Evolutionary conservation across 1,140 invertebrate genomes (phyloP), one percentile per base, ranked within the genome.

Genomic region (Monochamus saltuarius): DNA sequence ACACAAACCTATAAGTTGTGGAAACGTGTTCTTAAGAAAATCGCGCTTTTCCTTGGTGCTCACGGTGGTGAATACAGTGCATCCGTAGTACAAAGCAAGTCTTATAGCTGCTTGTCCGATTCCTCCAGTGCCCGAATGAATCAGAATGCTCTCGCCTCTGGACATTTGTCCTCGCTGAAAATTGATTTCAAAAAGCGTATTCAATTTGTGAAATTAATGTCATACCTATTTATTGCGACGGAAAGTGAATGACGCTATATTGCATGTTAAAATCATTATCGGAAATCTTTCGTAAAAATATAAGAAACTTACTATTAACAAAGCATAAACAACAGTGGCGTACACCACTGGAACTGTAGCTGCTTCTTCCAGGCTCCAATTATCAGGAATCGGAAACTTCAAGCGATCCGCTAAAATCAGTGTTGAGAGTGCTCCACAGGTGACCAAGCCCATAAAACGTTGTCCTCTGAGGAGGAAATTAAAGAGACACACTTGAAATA

Each of bases 271-370:
- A 29, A 29, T 2, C 2, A 29, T 29, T 29, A 29, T 29, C 2
- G 6, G 22, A 29, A 29, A 29, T 29, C 6, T 29, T 29, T 3
- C 6, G 22, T 6, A 17, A n/a, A 4, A 14, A 1, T 11, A 19
- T 4, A 7, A 29, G 22, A 29, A 29, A 29, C 43, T 59, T 56
- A 62, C 73, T 0, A 71, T 37, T 39, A 84, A 80, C 55, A 97
- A 81, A 4, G 92, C 88, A 73, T 92, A 93, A 62, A 91, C 90
- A 1, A 85, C 91, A 0, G 92, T 95, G 45, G 84, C 83, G 71
- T 95, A 97, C 7, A 89, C 89, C 1, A 89, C 87, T 3, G 94
- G 94, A 0, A 97, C 83, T 0, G 93, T 94, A 0, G 91, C 90
- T 1, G 94, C 95, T 45, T 97, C 90, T 70, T 91, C 87, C 14